Base-by-base conservation (phyloP, 2,888 invertebrate genomes). In the Thecocarcelia acutangulata region DNA sequence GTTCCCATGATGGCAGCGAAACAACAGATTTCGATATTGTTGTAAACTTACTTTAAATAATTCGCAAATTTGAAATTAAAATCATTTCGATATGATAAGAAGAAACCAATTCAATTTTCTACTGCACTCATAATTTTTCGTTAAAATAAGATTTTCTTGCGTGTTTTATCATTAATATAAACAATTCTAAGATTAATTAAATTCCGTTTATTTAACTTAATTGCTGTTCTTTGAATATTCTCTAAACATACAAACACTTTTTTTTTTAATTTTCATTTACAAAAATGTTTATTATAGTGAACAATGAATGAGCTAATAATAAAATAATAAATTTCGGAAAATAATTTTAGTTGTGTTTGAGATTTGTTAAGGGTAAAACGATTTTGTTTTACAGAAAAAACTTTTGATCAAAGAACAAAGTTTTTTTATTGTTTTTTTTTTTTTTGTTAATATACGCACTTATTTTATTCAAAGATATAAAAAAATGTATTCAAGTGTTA, bases 201-300 rank as follows among this genome's bases (percentile, higher is more conserved):
- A 50, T 76, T 54, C 37, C 56, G 77, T 64, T 73, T 40, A 81
- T 69, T 58, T 58, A 15, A 76, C 69, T 64, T 69, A 33, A 46
- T 52, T 70, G 24, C 52, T 76, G 66, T 54, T 75, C 44, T 21
- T 61, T 24, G 37, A 52, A 37, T 13, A 42, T 58, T n/a, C n/a
- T n/a, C n/a, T n/a, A n/a, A n/a, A 75, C 24, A 74, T 52, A 80
- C 70, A 50, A 59, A 73, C 48, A 73, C 73, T 69, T 72, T 76
- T 63, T 63, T 44, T 73, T 44, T 12, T 61, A 44, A 44, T 69
- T 68, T 76, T 64, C 63, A 52, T 73, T 46, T 12, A 68, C 52
- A 46, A 15, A 33, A 40, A 19, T 50, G 8, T 40, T 42, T 50
- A 58, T 42, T 50, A 58, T 52, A 12, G 15, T 59, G 8, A 48